Evolutionary conservation across 2,888 invertebrate species (phyloP), one percentile per base, ranked within the genome.

Genomic region (Eupithecia subfuscata): DNA sequence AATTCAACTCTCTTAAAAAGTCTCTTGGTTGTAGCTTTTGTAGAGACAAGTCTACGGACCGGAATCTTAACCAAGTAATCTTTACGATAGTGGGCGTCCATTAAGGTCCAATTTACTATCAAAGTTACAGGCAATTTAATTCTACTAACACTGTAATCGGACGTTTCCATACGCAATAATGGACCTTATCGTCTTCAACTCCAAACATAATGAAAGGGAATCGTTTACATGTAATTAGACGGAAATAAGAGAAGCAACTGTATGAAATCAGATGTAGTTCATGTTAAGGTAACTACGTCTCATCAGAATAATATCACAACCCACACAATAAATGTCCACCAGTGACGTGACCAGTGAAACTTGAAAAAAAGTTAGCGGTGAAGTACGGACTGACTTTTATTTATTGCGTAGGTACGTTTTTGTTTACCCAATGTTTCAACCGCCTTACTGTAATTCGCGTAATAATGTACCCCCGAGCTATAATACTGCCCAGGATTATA

Each of bases 191-290:
- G 78, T 70, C 56, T 37, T 40, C 14, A 74, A 77, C 73, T 77
- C 75, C 80, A 82, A 81, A 78, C 75, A 78, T 83, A 84, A 84
- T 83, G 78, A 79, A 82, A 82, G 81, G 73, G 83, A 85, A 86
- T 85, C 84, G 84, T 86, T 88, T 85, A 86, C 87, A 86, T 88
- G 83, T 83, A 87, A 88, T 88, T 87, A 25, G 25, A 11, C 22
- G 12, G 4, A 25, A 22, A 22, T 5, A 56, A 22, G n/a, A 56
- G 22, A 60, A 60, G 60, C 25, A 14, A 25, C 60, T 25, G 14
- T 60, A 60, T 11, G 22, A 56, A 56, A 22, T 56, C 56, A 22
- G 22, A 56, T 56, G 22, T 22, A 22, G 56, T 25, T 22, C 56
- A 56, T 11, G 11, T 11, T 22, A 56, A n/a, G 3, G 11, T 22